Evolutionary conservation across 2,797 vertebrate species (phyloP).

Genomic region (Takifugu rubripes): DNA sequence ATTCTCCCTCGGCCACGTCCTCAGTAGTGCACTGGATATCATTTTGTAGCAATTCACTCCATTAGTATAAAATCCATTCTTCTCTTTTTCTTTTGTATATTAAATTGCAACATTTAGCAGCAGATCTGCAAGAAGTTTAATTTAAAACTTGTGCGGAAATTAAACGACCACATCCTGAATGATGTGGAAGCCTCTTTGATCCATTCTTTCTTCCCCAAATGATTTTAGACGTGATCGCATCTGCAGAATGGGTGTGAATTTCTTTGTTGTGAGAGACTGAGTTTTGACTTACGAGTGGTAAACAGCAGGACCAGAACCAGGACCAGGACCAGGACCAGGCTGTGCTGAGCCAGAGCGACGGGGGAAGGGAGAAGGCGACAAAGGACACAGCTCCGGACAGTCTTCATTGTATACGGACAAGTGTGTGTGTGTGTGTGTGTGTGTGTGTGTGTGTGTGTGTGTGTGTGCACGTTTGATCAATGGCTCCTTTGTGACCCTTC

Average conservation of each 20-base stretch:
- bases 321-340: conserved; percentile 61
- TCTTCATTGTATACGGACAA: conserved; percentile 76
- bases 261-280: conserved; percentile 6
- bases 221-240: not conserved
- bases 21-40: conserved; percentile 17
- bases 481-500: conserved; percentile 66
- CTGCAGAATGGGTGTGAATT: no score
- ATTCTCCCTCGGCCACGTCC: conserved; percentile 15
- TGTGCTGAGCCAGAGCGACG: conserved; percentile 53
- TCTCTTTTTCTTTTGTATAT: conserved; percentile 20
- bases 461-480: conserved; percentile 59
- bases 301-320: conserved; percentile 64
- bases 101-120: conserved; percentile 15
- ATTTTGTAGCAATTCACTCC: conserved; percentile 34
- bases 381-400: conserved; percentile 65
- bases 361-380: conserved; percentile 56
- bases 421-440: conserved; percentile 20
- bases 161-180: conserved; percentile 4
- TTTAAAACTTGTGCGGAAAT: conserved; percentile 13
- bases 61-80: conserved; percentile 23
- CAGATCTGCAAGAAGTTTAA: conserved; percentile 14
- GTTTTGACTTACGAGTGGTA: conserved; percentile 63
- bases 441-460: conserved; percentile 8
- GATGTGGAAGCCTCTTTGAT: not conserved
- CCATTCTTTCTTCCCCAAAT: not conserved